phyloP scores from a whole-genome alignment of 2,888 invertebrate species.

The Hermaeophaga mercurialis region DNA sequence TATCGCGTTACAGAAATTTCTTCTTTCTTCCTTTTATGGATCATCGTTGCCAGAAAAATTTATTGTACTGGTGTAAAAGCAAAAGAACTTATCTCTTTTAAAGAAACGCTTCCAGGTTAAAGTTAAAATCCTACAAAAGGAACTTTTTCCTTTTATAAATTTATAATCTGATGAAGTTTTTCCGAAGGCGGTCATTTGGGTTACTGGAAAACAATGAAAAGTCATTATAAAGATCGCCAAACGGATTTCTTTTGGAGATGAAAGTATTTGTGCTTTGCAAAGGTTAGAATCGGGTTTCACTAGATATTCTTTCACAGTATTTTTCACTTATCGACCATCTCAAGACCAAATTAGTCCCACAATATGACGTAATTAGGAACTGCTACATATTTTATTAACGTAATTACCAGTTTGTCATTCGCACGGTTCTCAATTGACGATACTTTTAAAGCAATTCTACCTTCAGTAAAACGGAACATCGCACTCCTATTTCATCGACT shows the following conservation, averaged over 20 bases:
- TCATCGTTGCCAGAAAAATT: constrained; percentile 16
- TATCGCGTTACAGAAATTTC: constrained; percentile 11
- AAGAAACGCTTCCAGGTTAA: constrained; percentile 16
- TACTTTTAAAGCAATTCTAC: not conserved
- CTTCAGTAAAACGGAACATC: not conserved
- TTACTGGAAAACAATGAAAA: constrained; percentile 1
- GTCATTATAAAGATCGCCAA: not conserved
- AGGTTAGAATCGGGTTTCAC: not conserved
- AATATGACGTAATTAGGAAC: too few species aligned
- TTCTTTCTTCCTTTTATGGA: constrained; percentile 10
- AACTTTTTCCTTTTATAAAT: constrained; percentile 2
- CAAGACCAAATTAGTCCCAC: too few species aligned
- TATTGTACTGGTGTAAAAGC: constrained; percentile 12
- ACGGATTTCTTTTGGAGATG: not conserved
- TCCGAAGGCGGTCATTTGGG: constrained; percentile 2
- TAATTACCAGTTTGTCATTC: too few species aligned
- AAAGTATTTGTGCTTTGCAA: not conserved
- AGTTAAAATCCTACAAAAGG: constrained; percentile 9
- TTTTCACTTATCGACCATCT: too few species aligned
- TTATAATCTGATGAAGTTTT: constrained; percentile 11
- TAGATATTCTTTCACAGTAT: too few species aligned
- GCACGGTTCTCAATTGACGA: too few species aligned
- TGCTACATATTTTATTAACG: too few species aligned
- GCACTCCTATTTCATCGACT: not conserved
- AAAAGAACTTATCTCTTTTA: constrained; percentile 19